phyloP scores from a whole-genome alignment of 2,113 vertebrate species.

The Hassar affinis region DNA sequence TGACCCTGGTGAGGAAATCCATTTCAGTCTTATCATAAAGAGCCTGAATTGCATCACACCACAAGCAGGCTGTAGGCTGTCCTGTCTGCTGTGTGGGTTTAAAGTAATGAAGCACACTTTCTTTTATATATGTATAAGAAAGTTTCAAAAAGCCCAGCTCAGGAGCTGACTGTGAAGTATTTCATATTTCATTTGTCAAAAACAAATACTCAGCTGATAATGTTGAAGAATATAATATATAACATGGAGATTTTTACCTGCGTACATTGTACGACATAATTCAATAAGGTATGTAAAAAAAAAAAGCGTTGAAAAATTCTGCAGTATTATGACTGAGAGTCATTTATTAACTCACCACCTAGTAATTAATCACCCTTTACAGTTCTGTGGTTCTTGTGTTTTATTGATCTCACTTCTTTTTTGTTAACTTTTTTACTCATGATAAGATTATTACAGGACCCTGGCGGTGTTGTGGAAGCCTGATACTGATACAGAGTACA shows the following conservation, averaged over 20 bases:
- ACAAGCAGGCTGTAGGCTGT: conserved; percentile 27
- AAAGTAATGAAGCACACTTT: background rate
- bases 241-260: background rate
- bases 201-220: background rate
- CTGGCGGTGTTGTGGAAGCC: conserved; percentile 62
- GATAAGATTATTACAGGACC: background rate
- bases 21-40: conserved; percentile 48
- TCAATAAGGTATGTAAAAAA: background rate
- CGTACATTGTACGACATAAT: background rate
- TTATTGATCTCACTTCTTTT: background rate
- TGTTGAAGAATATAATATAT: background rate
- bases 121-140: background rate
- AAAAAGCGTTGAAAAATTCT: background rate
- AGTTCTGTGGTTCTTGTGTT: background rate
- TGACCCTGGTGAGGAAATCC: conserved; percentile 56
- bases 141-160: background rate
- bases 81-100: background rate
- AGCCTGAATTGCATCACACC: conserved; percentile 48
- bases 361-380: background rate
- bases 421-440: background rate
- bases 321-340: background rate
- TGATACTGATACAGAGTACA: conserved; percentile 56
- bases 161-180: background rate
- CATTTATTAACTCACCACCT: background rate
- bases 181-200: background rate